A percentile compares a stretch with the other conserved stretches of the same genome.
Conservation (phyloP, 2,888 invertebrate genomes). For the Bursaphelenchus okinawaensis region DNA sequence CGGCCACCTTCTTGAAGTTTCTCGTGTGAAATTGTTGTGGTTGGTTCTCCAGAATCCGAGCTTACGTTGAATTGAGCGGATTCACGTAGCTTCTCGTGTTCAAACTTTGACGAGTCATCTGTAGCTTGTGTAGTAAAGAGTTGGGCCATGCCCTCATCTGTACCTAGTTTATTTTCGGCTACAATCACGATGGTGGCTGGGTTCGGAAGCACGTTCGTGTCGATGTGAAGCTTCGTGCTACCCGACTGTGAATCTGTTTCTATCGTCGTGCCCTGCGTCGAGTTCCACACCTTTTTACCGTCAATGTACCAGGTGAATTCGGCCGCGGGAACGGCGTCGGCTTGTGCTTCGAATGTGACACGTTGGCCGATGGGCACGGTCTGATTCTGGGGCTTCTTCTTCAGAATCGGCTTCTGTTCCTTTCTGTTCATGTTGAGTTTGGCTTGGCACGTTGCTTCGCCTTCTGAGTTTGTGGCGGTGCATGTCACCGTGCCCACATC, state of each 20-base stretch:
- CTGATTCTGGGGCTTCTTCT: conserved; percentile 29
- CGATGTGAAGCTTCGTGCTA: conserved; percentile 40
- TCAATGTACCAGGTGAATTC: conserved; percentile 44
- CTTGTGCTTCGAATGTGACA: conserved; percentile 48
- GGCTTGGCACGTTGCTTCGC: conserved; percentile 41
- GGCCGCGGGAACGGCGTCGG: conserved; percentile 44
- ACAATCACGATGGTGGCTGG: conserved; percentile 38
- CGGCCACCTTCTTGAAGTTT: neutral
- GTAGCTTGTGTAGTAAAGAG: conserved; percentile 7
- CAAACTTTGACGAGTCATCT: neutral
- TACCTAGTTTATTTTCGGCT: conserved; percentile 47
- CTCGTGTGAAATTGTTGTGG: conserved; percentile 7
- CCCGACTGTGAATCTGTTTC: conserved; percentile 30
- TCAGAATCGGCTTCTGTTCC: conserved; percentile 28
- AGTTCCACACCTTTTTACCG: conserved; percentile 38
- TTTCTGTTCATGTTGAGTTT: conserved; percentile 33
- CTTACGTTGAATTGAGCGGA: neutral
- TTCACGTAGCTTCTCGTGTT: neutral
- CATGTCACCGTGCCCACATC: conserved; percentile 56
- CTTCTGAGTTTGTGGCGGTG: conserved; percentile 58
- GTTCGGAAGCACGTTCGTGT: conserved; percentile 30
- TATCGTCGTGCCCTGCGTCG: conserved; percentile 43
- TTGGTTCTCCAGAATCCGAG: neutral
- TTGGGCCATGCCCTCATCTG: conserved; percentile 43
- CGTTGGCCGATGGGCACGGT: conserved; percentile 43